phyloP scores from a whole-genome alignment of 2,888 invertebrate species.

The Craniophora ligustri region DNA sequence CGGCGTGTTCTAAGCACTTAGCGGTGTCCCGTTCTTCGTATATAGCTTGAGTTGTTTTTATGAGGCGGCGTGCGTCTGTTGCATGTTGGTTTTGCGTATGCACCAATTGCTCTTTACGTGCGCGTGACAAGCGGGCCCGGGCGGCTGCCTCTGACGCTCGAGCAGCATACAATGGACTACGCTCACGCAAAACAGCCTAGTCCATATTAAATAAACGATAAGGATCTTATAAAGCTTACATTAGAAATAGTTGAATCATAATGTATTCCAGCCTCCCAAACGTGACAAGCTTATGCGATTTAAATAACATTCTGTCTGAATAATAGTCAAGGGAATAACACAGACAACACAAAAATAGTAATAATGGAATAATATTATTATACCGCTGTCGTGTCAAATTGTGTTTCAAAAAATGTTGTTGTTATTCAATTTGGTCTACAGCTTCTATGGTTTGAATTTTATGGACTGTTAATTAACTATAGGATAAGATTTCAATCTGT shows the following conservation, averaged over 20 bases:
- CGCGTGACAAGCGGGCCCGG: slow-evolving; percentile 67
- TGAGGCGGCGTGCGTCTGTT: slow-evolving; percentile 74
- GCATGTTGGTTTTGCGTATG: slow-evolving; percentile 74
- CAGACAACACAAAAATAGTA: slow-evolving; percentile 41
- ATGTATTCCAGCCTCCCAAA: slow-evolving; percentile 22
- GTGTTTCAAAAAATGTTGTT: slow-evolving; percentile 11
- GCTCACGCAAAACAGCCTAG: slow-evolving; percentile 77
- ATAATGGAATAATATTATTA: slow-evolving; percentile 16
- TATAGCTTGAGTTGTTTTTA: slow-evolving; percentile 63
- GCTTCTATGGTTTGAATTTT: slow-evolving; percentile 8
- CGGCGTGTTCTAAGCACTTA: slow-evolving; percentile 77
- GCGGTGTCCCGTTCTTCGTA: slow-evolving; percentile 71
- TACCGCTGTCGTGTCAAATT: slow-evolving; percentile 5
- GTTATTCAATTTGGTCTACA: slow-evolving; percentile 23
- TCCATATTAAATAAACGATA: slow-evolving; percentile 32
- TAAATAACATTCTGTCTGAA: slow-evolving; percentile 57
- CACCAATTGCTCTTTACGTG: slow-evolving; percentile 71
- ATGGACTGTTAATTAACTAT: slow-evolving; percentile 20
- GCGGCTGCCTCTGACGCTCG: slow-evolving; percentile 72
- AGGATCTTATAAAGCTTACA: slow-evolving; percentile 17
- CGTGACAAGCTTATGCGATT: slow-evolving; percentile 50
- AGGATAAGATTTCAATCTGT: slow-evolving; percentile 43
- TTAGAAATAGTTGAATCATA: slow-evolving; percentile 38
- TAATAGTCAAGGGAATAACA: slow-evolving; percentile 51
- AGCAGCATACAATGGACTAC: slow-evolving; percentile 79